Conservation (phyloP, 2,113 vertebrate species). For the Calypte anna region DNA sequence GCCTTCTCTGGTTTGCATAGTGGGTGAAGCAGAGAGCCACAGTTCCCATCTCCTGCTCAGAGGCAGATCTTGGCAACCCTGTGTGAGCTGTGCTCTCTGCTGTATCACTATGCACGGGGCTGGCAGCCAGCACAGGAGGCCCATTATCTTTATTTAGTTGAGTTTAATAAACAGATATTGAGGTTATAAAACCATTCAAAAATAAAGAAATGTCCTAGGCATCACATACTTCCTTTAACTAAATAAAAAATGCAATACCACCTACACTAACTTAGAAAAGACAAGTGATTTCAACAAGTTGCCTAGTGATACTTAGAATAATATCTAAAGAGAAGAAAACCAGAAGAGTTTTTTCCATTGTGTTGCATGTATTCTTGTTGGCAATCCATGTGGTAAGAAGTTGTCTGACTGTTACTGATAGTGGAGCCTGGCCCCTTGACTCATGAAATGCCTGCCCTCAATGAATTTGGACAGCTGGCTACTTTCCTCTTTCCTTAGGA, state of each 20-base stretch:
- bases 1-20: background rate
- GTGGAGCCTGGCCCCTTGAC: background rate
- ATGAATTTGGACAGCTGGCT: background rate
- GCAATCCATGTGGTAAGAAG: background rate
- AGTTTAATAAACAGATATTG: background rate
- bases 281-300: background rate
- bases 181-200: background rate
- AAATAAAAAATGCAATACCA: background rate
- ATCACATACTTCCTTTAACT: background rate
- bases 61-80: background rate
- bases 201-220: background rate
- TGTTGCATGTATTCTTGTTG: background rate
- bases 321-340: background rate
- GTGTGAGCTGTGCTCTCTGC: rapidly evolving
- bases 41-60: background rate
- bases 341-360: background rate
- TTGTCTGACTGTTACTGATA: background rate
- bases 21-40: background rate
- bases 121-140: background rate
- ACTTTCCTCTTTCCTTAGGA: background rate
- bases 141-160: background rate
- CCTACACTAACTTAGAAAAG: background rate
- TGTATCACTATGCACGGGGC: background rate
- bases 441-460: background rate
- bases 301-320: background rate